Percentiles rank a stretch among this genome's conserved stretches.
phyloP scores from a whole-genome alignment of 2,113 vertebrate genomes.

The Peromyscus californicus region DNA sequence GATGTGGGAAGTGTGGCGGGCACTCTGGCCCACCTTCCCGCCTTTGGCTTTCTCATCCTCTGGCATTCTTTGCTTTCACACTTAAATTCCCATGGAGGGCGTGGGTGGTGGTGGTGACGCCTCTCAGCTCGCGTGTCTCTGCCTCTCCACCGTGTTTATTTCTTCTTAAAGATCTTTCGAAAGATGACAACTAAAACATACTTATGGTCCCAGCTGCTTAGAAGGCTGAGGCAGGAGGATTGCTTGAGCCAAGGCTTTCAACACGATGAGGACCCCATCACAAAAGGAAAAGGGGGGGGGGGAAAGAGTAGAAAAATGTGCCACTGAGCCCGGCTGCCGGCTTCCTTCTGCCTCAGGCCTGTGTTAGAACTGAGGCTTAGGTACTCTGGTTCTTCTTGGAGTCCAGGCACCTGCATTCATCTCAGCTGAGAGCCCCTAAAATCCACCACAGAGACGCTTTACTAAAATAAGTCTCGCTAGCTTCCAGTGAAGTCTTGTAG shows the following conservation, averaged over 20 bases:
- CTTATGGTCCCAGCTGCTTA: neutral
- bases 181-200: neutral
- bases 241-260: neutral
- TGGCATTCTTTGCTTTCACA: neutral
- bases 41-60: neutral
- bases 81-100: neutral
- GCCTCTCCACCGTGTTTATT: neutral
- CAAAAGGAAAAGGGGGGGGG: neutral
- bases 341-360: no score
- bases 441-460: neutral
- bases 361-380: neutral
- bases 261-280: neutral
- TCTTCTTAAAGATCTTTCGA: neutral
- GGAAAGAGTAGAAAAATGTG: neutral
- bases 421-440: neutral
- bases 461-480: neutral
- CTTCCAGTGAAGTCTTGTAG: neutral
- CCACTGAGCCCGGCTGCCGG: neutral
- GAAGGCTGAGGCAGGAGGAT: neutral
- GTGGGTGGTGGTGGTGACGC: neutral
- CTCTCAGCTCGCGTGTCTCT: conserved; percentile 11
- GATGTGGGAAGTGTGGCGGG: neutral
- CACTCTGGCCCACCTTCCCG: neutral
- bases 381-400: neutral
- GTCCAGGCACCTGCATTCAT: neutral